Conservation (phyloP, 2,113 vertebrate genomes). For the Probosciger aterrimus region DNA sequence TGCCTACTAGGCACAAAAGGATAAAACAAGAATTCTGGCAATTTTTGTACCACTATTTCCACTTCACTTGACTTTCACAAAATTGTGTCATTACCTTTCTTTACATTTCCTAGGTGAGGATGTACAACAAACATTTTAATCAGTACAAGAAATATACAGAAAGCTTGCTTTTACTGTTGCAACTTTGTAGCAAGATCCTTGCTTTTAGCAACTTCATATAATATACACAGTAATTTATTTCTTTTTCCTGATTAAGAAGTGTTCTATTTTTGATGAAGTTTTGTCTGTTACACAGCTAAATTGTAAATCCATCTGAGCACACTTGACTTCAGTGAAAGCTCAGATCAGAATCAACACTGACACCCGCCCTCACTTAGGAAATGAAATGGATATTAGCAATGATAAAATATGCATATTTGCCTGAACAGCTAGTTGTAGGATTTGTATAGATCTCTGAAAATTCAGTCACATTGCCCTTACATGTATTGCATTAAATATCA, state of each 20-base stretch:
- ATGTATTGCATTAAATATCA: neutral
- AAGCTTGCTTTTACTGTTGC: neutral
- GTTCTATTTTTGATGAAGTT: neutral
- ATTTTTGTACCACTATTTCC: neutral
- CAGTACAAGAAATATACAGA: neutral
- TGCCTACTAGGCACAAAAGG: neutral
- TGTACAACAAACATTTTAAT: neutral
- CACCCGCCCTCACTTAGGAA: neutral
- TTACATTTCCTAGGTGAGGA: neutral
- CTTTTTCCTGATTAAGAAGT: neutral
- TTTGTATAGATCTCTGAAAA: neutral
- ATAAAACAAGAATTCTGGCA: neutral
- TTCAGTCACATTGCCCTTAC: neutral
- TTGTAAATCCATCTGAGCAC: neutral
- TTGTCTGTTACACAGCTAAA: neutral
- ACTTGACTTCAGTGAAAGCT: neutral
- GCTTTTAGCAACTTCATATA: neutral
- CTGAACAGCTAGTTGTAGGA: neutral
- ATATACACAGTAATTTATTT: neutral
- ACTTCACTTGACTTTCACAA: neutral
- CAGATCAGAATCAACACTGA: neutral
- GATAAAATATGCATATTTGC: neutral
- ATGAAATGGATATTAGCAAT: neutral
- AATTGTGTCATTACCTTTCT: neutral
- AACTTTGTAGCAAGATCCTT: neutral